Conservation (phyloP, 2,113 vertebrate species). For the Megalops atlanticus region DNA sequence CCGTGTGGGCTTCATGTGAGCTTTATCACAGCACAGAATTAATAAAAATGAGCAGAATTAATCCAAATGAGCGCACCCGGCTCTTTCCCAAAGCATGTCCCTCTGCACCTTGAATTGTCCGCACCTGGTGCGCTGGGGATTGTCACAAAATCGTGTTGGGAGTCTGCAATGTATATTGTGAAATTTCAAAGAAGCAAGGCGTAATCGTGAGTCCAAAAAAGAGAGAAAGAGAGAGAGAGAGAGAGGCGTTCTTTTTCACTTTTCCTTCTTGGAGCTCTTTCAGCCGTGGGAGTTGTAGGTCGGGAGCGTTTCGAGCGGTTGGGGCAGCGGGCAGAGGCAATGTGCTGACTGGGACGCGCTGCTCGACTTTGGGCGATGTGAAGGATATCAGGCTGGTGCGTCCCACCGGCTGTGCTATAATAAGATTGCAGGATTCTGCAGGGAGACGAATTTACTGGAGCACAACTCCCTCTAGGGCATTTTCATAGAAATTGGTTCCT, state of each 20-base stretch:
- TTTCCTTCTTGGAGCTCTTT: slow-evolving; percentile 39
- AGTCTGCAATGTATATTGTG: slow-evolving; percentile 46
- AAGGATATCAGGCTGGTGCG: slow-evolving; percentile 52
- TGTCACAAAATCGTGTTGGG: slow-evolving; percentile 36
- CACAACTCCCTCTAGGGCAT: slow-evolving; percentile 75
- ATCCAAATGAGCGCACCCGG: too few relatives aligned
- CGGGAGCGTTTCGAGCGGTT: slow-evolving; percentile 51
- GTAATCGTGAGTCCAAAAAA: neutral
- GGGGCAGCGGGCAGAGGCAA: slow-evolving; percentile 47
- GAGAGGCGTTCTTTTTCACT: slow-evolving; percentile 36
- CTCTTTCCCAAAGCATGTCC: too few relatives aligned
- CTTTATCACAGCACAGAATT: neutral
- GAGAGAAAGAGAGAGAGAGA: slow-evolving; percentile 47
- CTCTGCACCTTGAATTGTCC: slow-evolving; percentile 32
- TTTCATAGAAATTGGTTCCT: slow-evolving; percentile 72
- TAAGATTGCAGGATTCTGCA: slow-evolving; percentile 69
- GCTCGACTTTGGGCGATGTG: slow-evolving; percentile 66
- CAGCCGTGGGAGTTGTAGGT: slow-evolving; percentile 56
- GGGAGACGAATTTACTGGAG: slow-evolving; percentile 74
- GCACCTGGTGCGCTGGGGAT: slow-evolving; percentile 39
- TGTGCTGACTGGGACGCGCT: slow-evolving; percentile 62
- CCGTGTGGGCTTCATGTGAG: too few relatives aligned
- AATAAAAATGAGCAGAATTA: too few relatives aligned
- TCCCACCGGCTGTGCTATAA: slow-evolving; percentile 69
- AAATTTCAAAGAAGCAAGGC: slow-evolving; percentile 9